These are phyloP conservation scores for Caradrina clavipalpis DNA, from an alignment of 2,888 invertebrate genomes.

Conservation along the genomic window DNA sequence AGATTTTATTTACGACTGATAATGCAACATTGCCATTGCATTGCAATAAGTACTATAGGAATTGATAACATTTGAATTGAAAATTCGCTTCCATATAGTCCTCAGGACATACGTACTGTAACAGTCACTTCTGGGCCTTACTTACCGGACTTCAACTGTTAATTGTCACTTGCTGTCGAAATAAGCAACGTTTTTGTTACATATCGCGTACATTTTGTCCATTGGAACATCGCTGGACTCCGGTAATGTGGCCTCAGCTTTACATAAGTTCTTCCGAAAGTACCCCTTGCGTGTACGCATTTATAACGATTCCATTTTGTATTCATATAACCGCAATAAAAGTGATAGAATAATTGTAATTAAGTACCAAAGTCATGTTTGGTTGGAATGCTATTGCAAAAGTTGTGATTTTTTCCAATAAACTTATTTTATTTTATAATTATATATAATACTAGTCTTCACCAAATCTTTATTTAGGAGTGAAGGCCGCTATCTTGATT, in stretches of 20 bases:
- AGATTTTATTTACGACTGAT: slow-evolving; percentile 39
- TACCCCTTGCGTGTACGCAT: slow-evolving; percentile 38
- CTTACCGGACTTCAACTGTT: slow-evolving; percentile 11
- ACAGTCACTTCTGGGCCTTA: background rate
- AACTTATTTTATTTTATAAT: slow-evolving; percentile 47
- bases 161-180: slow-evolving; percentile 2
- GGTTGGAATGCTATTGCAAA: slow-evolving; percentile 53
- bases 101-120: background rate
- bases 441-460: slow-evolving; percentile 71
- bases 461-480: slow-evolving; percentile 71
- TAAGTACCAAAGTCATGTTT: slow-evolving; percentile 65
- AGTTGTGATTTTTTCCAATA: slow-evolving; percentile 63
- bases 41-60: slow-evolving; percentile 32
- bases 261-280: slow-evolving; percentile 16
- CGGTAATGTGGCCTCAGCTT: slow-evolving; percentile 1
- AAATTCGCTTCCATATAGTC: slow-evolving; percentile 17
- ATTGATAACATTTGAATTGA: slow-evolving; percentile 36
- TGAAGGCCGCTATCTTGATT: slow-evolving; percentile 68
- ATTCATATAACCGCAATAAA: slow-evolving; percentile 30
- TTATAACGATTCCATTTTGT: slow-evolving; percentile 47
- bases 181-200: background rate
- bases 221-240: background rate
- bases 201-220: slow-evolving; percentile 10
- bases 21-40: slow-evolving; percentile 25
- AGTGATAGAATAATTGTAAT: slow-evolving; percentile 51